A percentile compares a stretch with the other conserved stretches of the same genome.
Evolutionary conservation across 2,113 vertebrate genomes (phyloP).

Genomic region (Nothobranchius furzeri): DNA sequence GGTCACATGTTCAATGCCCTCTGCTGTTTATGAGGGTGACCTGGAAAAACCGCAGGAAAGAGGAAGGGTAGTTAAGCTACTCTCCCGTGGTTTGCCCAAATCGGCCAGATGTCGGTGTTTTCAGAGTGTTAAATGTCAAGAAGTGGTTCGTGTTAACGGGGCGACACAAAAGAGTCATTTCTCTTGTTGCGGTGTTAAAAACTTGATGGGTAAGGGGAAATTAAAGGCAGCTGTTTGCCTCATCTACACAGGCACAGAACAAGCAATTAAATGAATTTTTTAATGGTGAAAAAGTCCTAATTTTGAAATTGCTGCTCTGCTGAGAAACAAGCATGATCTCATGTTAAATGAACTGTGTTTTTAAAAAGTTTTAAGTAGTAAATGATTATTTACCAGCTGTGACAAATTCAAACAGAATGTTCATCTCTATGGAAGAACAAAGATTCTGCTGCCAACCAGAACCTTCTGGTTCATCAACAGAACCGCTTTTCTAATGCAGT

Average conservation of each 20-base stretch:
- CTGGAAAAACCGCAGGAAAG: slow-evolving; percentile 16
- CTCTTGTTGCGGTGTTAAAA: neutral
- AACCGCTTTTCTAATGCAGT: neutral
- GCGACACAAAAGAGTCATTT: neutral
- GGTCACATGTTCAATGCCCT: slow-evolving; percentile 52
- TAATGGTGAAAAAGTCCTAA: neutral
- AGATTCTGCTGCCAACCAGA: neutral
- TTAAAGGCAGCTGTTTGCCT: neutral
- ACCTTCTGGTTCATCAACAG: neutral
- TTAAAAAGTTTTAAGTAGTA: no score
- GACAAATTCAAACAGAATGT: neutral
- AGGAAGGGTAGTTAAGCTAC: slow-evolving; percentile 7
- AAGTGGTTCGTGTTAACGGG: neutral
- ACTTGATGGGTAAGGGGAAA: neutral
- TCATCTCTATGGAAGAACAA: neutral
- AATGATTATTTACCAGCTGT: neutral
- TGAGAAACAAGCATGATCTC: neutral
- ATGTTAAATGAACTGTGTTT: neutral
- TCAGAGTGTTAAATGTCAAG: slow-evolving; percentile 4
- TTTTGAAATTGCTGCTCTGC: neutral
- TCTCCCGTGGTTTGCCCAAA: slow-evolving; percentile 12
- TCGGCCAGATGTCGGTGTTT: slow-evolving; percentile 25
- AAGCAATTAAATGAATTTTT: neutral
- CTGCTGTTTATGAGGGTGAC: slow-evolving; percentile 50
- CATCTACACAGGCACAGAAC: neutral